Evolutionary conservation across 2,113 vertebrate species (phyloP).

Genomic region (Caloenas nicobarica): DNA sequence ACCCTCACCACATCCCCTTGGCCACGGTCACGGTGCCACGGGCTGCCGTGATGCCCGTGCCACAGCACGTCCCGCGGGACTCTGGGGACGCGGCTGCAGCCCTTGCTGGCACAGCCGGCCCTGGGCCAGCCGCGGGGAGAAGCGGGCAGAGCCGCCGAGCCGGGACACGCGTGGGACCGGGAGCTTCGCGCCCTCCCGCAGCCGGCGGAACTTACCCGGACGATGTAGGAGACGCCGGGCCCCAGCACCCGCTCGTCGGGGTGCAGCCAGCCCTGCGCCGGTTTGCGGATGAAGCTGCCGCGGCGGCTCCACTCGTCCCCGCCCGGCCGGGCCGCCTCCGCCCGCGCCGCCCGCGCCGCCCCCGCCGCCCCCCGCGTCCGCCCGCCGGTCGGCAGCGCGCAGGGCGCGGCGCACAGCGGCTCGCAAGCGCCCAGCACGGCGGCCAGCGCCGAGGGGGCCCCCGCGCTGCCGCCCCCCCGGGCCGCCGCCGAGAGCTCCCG

Average conservation of each 20-base stretch:
- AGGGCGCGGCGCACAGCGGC: too few species aligned
- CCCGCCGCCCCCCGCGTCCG: too few species aligned
- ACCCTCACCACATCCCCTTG: neutral
- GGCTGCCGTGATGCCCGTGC: too few species aligned
- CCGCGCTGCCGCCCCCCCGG: too few species aligned
- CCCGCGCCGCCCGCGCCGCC: neutral
- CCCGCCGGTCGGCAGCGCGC: too few species aligned
- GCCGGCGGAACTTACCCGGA: slow-evolving; percentile 87
- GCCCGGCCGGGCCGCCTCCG: slow-evolving; percentile 73
- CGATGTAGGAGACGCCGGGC: slow-evolving; percentile 90
- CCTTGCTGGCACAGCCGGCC: too few species aligned
- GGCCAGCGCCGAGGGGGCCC: too few species aligned
- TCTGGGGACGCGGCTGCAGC: neutral
- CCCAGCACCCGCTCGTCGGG: slow-evolving; percentile 89
- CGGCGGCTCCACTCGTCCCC: slow-evolving; percentile 88
- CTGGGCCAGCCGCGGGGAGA: neutral
- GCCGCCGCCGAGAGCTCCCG: too few species aligned
- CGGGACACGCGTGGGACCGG: neutral
- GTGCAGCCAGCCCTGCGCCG: slow-evolving; percentile 95
- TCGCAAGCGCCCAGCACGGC: too few species aligned
- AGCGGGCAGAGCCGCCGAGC: neutral
- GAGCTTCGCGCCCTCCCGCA: too few species aligned
- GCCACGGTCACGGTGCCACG: neutral
- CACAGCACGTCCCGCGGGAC: neutral
- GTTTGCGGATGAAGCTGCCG: slow-evolving; percentile 93